phyloP scores from a whole-genome alignment of 37 sponge, comb jelly and placozoan genomes.

The Diacarnus erythraeanus region DNA sequence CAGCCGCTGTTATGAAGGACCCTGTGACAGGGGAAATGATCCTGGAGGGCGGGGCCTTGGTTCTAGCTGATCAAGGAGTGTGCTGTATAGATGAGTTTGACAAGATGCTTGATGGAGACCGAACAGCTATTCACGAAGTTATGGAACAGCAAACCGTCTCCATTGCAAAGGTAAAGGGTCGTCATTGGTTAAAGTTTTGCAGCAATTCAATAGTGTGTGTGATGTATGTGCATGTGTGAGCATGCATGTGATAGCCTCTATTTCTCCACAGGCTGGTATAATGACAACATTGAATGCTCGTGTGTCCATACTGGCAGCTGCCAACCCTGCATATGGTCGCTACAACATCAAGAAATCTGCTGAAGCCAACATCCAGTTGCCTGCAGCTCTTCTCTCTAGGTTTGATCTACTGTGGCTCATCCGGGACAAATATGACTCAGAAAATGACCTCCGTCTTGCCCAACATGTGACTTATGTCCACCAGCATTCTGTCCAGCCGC shows the following conservation, averaged over 20 bases:
- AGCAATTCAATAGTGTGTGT: neutral
- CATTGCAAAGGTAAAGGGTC: conserved; percentile 88
- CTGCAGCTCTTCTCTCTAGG: conserved; percentile 96
- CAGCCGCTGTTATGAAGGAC: conserved; percentile 98
- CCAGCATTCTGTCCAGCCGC: conserved; percentile 85
- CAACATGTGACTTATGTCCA: conserved; percentile 99
- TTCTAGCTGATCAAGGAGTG: conserved; percentile 96
- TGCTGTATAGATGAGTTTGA: conserved; percentile 99
- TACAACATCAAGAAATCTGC: conserved; percentile 98
- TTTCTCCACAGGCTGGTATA: conserved; percentile 87
- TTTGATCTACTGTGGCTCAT: conserved; percentile 98
- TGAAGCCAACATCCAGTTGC: conserved; percentile 97
- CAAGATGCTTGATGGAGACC: conserved; percentile 97
- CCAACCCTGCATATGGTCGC: conserved; percentile 97
- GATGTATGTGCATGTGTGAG: neutral
- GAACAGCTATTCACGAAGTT: conserved; percentile 97
- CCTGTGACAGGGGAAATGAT: conserved; percentile 95
- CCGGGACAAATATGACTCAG: conserved; percentile 94
- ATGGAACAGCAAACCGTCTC: conserved; percentile 99
- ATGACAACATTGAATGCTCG: conserved; percentile 96
- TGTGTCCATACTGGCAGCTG: conserved; percentile 97
- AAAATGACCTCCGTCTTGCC: conserved; percentile 94
- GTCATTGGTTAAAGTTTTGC: neutral
- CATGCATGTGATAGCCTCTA: too few species aligned
- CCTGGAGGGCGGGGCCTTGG: conserved; percentile 98